Conservation (phyloP, 2,113 vertebrate genomes). For the Cacatua alba region DNA sequence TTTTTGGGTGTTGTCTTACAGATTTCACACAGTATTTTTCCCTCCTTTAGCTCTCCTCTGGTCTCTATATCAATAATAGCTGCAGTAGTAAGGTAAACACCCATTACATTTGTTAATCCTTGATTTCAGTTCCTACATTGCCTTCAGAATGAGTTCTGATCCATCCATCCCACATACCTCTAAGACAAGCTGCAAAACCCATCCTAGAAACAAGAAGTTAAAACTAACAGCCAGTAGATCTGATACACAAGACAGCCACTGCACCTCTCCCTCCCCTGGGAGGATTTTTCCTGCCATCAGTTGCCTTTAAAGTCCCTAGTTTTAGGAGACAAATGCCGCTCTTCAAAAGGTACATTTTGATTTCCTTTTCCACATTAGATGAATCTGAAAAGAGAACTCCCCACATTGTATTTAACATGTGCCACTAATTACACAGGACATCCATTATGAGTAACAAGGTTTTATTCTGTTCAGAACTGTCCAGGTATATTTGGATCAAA, state of each 20-base stretch:
- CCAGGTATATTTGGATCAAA: not conserved
- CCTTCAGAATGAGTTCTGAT: not conserved
- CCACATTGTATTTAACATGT: not conserved
- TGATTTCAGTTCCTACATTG: not conserved
- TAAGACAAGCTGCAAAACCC: not conserved
- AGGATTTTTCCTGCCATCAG: not conserved
- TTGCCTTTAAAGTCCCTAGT: not conserved
- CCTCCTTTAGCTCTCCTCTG: not conserved
- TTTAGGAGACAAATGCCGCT: not conserved
- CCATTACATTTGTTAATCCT: not conserved
- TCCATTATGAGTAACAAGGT: not conserved
- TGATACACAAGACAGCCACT: not conserved
- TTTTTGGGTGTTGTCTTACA: not conserved
- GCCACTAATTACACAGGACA: not conserved
- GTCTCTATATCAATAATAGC: not conserved
- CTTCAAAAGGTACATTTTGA: not conserved
- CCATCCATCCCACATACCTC: not conserved
- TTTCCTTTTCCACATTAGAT: not conserved
- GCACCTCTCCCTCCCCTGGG: not conserved
- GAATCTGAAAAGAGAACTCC: not conserved
- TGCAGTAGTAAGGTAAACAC: not conserved
- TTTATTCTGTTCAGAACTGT: not conserved
- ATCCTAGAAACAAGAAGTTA: not conserved
- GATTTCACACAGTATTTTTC: not conserved
- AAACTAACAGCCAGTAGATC: not conserved